phyloP scores from a whole-genome alignment of 30 jellyfish, hydroid and myxozoan species.

The Clytia hemisphaerica region DNA sequence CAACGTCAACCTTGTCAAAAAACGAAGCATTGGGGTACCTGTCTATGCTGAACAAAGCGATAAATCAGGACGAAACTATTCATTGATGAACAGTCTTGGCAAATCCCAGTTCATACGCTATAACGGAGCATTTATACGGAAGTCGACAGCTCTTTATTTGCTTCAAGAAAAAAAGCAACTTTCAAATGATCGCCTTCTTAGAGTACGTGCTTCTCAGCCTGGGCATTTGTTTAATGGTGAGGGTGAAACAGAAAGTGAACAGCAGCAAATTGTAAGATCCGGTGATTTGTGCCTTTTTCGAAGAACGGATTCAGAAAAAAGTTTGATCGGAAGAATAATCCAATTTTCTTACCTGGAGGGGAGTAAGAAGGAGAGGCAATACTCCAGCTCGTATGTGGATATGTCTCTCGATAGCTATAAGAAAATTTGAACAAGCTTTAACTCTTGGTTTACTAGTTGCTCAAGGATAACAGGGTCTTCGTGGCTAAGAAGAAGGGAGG shows the following conservation, averaged over 20 bases:
- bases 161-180: too few species aligned
- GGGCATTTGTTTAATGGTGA: slow-evolving; percentile 16
- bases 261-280: slow-evolving; percentile 15
- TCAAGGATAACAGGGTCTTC: too few species aligned
- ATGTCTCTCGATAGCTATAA: slow-evolving; percentile 12
- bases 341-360: slow-evolving; percentile 41
- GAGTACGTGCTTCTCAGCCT: slow-evolving; percentile 11
- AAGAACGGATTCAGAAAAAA: slow-evolving; percentile 26
- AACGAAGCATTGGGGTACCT: too few species aligned
- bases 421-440: too few species aligned
- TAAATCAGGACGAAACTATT: too few species aligned
- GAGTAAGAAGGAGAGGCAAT: slow-evolving; percentile 29
- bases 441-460: too few species aligned
- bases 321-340: slow-evolving; percentile 30
- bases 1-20: too few species aligned
- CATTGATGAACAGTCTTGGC: too few species aligned
- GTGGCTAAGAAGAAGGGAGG: too few species aligned
- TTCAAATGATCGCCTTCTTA: not conserved
- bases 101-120: not conserved
- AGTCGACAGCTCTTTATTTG: slow-evolving; percentile 13
- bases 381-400: slow-evolving; percentile 25
- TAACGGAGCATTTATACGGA: not conserved
- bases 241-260: slow-evolving; percentile 13
- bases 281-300: slow-evolving; percentile 35
- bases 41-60: too few species aligned